Percentiles rank a stretch among this genome's conserved stretches.
These are phyloP conservation scores for Pogonomyrmex barbatus DNA, from an alignment of 1,140 invertebrate species.

Conservation along the genomic window DNA sequence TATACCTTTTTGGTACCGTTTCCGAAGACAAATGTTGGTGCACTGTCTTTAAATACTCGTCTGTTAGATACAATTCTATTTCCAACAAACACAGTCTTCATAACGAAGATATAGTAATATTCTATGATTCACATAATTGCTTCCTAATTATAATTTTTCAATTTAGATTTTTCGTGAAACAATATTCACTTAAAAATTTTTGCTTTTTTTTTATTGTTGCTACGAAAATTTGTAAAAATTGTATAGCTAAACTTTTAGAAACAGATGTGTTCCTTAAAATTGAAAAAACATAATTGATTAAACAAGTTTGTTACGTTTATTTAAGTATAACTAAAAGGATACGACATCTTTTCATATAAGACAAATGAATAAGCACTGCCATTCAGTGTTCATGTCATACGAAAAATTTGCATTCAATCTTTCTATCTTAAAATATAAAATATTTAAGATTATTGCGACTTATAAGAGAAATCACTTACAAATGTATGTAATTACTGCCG, in stretches of 20 bases:
- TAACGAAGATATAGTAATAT: constrained; percentile 84
- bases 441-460: constrained; percentile 2
- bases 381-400: constrained; percentile 56
- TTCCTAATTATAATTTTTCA: constrained; percentile 25
- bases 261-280: constrained; percentile 19
- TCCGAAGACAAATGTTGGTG: constrained; percentile 83
- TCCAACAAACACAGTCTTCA: constrained; percentile 85
- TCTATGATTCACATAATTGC: constrained; percentile 16
- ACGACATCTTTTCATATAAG: not conserved
- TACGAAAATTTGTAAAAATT: constrained; percentile 48
- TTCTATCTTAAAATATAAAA: constrained; percentile 19
- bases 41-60: constrained; percentile 77
- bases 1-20: constrained; percentile 83
- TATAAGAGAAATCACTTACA: constrained; percentile 14
- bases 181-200: not conserved
- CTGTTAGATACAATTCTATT: constrained; percentile 84
- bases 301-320: constrained; percentile 9
- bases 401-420: constrained; percentile 31
- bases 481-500: not conserved
- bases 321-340: not conserved
- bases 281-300: not conserved
- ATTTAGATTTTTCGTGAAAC: not conserved
- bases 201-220: not conserved
- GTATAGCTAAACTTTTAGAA: constrained; percentile 21
- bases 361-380: constrained; percentile 35